These are phyloP conservation scores for Pyrocoelia pectoralis DNA, from an alignment of 2,888 invertebrate genomes.

Conservation along the genomic window DNA sequence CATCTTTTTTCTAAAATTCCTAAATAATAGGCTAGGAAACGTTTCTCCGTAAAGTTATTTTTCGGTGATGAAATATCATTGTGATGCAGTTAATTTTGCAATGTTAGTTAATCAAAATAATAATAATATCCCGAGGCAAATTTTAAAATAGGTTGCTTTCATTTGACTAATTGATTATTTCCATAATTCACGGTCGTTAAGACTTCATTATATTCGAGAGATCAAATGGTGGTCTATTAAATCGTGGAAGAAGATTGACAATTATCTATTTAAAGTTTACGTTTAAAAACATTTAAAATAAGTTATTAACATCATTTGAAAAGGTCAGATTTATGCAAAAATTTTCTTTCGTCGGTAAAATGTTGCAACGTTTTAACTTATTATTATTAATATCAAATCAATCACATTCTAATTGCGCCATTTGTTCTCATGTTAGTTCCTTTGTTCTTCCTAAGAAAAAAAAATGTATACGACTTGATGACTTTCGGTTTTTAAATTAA, in stretches of 20 bases:
- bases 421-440: not conserved
- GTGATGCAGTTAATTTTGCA: slow-evolving; percentile 12
- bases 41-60: not conserved
- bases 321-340: not conserved
- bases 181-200: slow-evolving; percentile 34
- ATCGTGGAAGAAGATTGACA: slow-evolving; percentile 1
- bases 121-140: slow-evolving; percentile 21
- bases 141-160: slow-evolving; percentile 16
- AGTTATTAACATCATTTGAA: not conserved
- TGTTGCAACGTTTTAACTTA: not conserved
- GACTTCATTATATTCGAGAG: slow-evolving; percentile 15
- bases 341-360: not conserved
- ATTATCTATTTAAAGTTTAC: not conserved
- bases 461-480: too few relatives aligned
- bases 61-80: slow-evolving; percentile 1
- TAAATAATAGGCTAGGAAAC: not conserved
- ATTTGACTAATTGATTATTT: slow-evolving; percentile 26
- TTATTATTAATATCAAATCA: not conserved
- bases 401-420: not conserved
- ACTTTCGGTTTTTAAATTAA: too few relatives aligned
- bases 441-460: not conserved
- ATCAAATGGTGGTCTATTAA: not conserved
- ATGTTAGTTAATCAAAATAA: slow-evolving; percentile 12
- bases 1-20: not conserved
- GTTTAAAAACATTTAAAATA: slow-evolving; percentile 1